A percentile compares a stretch with the other conserved stretches of the same genome.
These are phyloP conservation scores for Siphlonurus alternatus DNA, from an alignment of 2,888 invertebrate species.

Conservation along the genomic window DNA sequence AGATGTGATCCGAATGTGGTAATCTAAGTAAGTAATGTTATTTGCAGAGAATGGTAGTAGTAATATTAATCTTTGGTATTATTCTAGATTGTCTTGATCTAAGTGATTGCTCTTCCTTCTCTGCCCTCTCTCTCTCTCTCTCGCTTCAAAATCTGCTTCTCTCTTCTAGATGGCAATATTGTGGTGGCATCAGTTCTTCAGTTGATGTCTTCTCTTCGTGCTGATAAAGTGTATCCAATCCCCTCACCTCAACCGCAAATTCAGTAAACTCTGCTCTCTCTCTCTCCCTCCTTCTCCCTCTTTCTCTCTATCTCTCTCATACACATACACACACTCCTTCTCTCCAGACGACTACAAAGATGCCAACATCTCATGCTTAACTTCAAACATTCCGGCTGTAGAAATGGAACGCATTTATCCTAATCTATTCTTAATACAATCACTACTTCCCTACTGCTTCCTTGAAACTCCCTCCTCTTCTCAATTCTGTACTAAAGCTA, in stretches of 20 bases:
- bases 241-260: too few species aligned
- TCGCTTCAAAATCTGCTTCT: neutral
- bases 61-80: neutral
- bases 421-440: neutral
- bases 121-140: neutral
- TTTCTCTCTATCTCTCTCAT: neutral
- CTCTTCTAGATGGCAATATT: neutral
- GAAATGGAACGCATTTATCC: neutral
- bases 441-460: neutral
- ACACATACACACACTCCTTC: neutral
- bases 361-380: neutral
- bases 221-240: too few species aligned
- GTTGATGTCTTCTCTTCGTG: neutral
- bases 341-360: neutral
- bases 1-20: too few species aligned
- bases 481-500: neutral
- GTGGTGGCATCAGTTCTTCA: neutral
- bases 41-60: neutral
- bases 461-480: neutral
- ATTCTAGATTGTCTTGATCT: neutral
- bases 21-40: neutral
- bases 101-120: neutral
- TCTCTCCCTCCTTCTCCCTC: neutral
- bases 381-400: neutral
- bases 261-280: too few species aligned